These are phyloP conservation scores for Garra rufa DNA, from an alignment of 2,113 vertebrate genomes.

Conservation along the genomic window DNA sequence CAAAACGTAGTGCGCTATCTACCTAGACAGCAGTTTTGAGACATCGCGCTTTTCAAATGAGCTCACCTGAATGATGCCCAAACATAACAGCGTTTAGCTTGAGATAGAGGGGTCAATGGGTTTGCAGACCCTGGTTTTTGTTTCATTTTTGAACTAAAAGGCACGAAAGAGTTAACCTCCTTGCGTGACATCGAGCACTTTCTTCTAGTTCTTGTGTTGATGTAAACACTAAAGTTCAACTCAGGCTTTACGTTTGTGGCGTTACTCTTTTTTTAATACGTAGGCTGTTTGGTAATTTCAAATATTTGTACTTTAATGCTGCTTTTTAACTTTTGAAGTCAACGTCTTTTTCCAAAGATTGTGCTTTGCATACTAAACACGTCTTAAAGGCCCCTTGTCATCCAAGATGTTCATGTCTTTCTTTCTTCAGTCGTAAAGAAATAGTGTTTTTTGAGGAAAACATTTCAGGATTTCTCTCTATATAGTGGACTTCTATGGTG, in stretches of 20 bases:
- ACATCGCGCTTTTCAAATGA: neutral
- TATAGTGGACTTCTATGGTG: no score
- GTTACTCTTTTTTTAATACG: neutral
- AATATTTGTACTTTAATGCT: neutral
- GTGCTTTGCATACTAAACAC: neutral
- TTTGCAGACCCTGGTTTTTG: neutral
- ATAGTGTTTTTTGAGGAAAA: no score
- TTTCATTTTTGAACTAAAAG: neutral
- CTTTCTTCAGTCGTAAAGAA: no score
- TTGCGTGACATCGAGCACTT: neutral
- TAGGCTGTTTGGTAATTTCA: neutral
- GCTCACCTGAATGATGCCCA: neutral
- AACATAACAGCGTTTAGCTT: neutral
- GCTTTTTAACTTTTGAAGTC: neutral
- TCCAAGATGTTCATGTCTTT: no score
- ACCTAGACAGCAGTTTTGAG: neutral
- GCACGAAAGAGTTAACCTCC: constrained; percentile 17
- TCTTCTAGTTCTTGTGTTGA: neutral
- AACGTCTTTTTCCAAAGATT: neutral
- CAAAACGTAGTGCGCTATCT: neutral
- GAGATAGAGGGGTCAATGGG: neutral
- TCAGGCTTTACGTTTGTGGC: neutral
- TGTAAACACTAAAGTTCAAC: neutral
- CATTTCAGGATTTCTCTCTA: no score
- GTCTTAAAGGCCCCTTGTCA: no score